Evolutionary conservation across 1,140 invertebrate genomes (phyloP).

Genomic region (Drosophila tristis): DNA sequence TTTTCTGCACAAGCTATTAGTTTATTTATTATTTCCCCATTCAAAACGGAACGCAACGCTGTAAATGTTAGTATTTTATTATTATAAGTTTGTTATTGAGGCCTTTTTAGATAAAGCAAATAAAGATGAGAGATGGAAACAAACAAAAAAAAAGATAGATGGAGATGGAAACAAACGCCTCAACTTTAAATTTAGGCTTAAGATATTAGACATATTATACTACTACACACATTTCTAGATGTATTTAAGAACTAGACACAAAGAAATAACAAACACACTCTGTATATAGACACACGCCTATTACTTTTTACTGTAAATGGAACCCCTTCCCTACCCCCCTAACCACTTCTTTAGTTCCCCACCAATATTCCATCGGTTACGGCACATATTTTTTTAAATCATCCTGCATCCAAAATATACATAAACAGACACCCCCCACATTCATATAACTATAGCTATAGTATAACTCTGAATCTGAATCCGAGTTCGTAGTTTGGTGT

Average conservation of each 20-base stretch:
- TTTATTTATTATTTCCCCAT: slow-evolving; percentile 47
- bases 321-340: neutral
- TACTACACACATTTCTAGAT: slow-evolving; percentile 20
- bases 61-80: slow-evolving; percentile 79
- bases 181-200: slow-evolving; percentile 55
- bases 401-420: slow-evolving; percentile 35
- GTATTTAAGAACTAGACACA: slow-evolving; percentile 42
- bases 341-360: neutral
- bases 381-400: slow-evolving; percentile 50
- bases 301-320: slow-evolving; percentile 50
- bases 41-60: slow-evolving; percentile 43
- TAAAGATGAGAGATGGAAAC: slow-evolving; percentile 18
- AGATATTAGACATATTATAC: slow-evolving; percentile 31
- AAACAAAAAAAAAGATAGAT: slow-evolving; percentile 19
- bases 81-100: slow-evolving; percentile 76
- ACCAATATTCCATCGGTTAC: slow-evolving; percentile 54
- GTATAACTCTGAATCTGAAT: slow-evolving; percentile 1
- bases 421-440: slow-evolving; percentile 3
- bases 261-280: slow-evolving; percentile 11
- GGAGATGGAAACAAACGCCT: slow-evolving; percentile 37
- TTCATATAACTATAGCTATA: slow-evolving; percentile 30
- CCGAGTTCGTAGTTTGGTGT: slow-evolving; percentile 45
- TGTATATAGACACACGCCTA: slow-evolving; percentile 61
- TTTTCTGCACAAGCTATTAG: slow-evolving; percentile 40
- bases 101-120: slow-evolving; percentile 62